Base-by-base conservation (phyloP, 1,140 invertebrate genomes). In the Odontomachus brunneus region DNA sequence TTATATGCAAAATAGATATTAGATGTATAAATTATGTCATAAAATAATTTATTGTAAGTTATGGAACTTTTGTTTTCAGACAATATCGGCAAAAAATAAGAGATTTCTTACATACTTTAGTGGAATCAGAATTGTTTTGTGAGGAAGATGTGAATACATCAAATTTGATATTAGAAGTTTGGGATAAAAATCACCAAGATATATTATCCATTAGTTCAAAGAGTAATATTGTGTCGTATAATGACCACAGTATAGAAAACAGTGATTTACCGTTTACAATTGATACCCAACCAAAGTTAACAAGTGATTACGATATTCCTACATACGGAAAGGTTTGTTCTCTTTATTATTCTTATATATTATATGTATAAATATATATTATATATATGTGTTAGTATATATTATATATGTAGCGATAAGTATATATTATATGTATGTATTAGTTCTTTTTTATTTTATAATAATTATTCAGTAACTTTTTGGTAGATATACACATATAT, bases 301-400 rank as follows among this genome's bases (percentile, higher is more conserved):
- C 89, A 76, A 88, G 92, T 82, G 89, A 92, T 57, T 84, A 91
- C 15, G 92, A 94, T 86, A 74, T 94, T 71, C 94, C 94, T 14
- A 91, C 91, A 24, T 94, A 94, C 86, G 91, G 91, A 51, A 92
- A 91, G 87, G 93, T 94, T 49, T 78, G 29, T 83, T 65, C 9
- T 85, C 3, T 26, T 69, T 33, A 33, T n/a, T n/a, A n/a, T n/a
- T 33, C 29, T 33, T 33, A 33, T 33, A 33, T 33, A 3, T 33
- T 33, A 3, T 33, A 33, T 33, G 29, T 33, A 33, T 33, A n/a
- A n/a, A n/a, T 33, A 33, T 33, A n/a, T 33, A 33, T 5, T 33
- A 33, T 3, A 5, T 33, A 33, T 3, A 2, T 33, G 5, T 33
- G 29, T 33, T 5, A 33, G 5, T 33, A 33, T 33, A 33, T 33